Conservation (phyloP, 1,140 invertebrate species). For the Melanaphis sacchari region DNA sequence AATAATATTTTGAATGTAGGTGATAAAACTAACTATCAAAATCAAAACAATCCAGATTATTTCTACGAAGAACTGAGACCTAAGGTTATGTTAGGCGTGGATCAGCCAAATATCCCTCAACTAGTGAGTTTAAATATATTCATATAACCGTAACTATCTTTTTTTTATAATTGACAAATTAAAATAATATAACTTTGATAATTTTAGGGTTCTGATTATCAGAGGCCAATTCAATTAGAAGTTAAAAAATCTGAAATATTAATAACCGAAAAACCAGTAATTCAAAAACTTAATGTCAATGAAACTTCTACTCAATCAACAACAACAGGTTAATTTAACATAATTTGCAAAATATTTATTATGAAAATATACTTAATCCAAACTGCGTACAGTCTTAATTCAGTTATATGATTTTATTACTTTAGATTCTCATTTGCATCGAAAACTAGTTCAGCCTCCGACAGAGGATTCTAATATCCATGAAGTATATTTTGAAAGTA, state of each 20-base stretch:
- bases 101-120: slow-evolving; percentile 36
- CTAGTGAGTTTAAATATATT: slow-evolving; percentile 19
- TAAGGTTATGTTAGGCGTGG: background rate
- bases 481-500: slow-evolving; percentile 62
- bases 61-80: slow-evolving; percentile 40
- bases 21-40: slow-evolving; percentile 33
- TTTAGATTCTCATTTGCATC: slow-evolving; percentile 35
- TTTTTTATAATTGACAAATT: background rate
- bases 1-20: slow-evolving; percentile 3
- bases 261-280: background rate
- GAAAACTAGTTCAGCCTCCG: slow-evolving; percentile 62
- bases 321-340: slow-evolving; percentile 24
- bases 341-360: background rate
- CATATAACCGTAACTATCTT: background rate
- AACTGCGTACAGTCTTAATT: background rate
- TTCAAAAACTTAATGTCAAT: background rate
- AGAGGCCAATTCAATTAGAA: background rate
- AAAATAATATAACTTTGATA: background rate
- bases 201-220: slow-evolving; percentile 32
- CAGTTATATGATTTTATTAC: background rate
- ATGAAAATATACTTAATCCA: background rate
- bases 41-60: slow-evolving; percentile 52
- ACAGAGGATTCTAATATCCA: slow-evolving; percentile 61
- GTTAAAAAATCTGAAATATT: slow-evolving; percentile 22
- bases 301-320: slow-evolving; percentile 23